Evolutionary conservation across 35 echinoderm and acorn worm species (phyloP), one percentile per base, ranked within the genome.

Genomic region (Acanthaster planci): DNA sequence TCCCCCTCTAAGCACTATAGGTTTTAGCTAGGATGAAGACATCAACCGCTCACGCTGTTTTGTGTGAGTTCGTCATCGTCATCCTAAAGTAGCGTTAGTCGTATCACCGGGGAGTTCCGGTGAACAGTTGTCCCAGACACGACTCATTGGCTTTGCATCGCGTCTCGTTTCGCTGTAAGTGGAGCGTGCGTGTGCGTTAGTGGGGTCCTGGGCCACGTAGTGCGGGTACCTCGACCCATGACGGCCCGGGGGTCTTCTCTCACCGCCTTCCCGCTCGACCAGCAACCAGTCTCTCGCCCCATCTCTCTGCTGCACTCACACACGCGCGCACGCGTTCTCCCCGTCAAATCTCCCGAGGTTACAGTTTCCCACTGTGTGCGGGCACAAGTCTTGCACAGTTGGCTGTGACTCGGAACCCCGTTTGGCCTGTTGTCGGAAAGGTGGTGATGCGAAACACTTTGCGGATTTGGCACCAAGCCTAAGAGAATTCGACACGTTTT

Each of bases 121-220:
- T 27, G 64, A 72, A 35, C 64, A 72, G 64, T 72, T 72, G 64
- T 72, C 64, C 64, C 10, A 34, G 64, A 72, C 64, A 72, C 64
- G 64, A 31, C 18, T 72, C 64, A 72, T 72, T 72, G 64, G 23
- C 1, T 72, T 60, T 72, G 14, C 64, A 72, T 26, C 64, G 64
- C 23, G 64, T 30, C 64, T 72, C 64, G 64, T 72, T 60, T 72
- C 19, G 23, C 64, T 72, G 64, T 26, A 72, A 72, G 64, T 72
- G 64, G 64, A 72, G 64, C 64, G 64, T 30, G 26, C 10, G 12
- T 10, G 34, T 19, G 21, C 26, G 26, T 26, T 14, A 2, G 26
- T 19, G 1, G 19, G 14, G 6, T 1, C 21, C 64, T 26, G 34
- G 26, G 57, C 57, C 64, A 26, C 8, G 34, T 10, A 72, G 26